These are phyloP conservation scores for Thripadectes ignobilis DNA, from an alignment of 2,797 vertebrate genomes.

Conservation along the genomic window DNA sequence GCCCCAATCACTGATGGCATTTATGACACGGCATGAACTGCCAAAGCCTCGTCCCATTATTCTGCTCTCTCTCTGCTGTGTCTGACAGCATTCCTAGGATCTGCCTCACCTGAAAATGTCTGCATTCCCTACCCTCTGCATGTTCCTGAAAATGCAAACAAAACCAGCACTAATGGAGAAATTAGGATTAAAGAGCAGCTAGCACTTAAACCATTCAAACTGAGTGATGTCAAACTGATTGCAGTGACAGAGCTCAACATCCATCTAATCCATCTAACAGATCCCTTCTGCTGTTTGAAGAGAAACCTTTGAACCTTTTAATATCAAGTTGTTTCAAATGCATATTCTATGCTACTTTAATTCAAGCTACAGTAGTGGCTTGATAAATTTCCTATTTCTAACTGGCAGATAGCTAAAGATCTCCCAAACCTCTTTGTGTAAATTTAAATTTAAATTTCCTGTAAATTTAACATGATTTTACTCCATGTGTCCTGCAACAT, in stretches of 20 bases:
- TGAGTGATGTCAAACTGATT: neutral
- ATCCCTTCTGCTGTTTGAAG: neutral
- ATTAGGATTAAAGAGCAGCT: neutral
- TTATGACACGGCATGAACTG: neutral
- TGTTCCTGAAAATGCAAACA: neutral
- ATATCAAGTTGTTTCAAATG: neutral
- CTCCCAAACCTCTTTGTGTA: neutral
- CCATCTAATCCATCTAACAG: neutral
- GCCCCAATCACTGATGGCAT: neutral
- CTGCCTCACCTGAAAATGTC: neutral
- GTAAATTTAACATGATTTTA: neutral
- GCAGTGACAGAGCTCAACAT: neutral
- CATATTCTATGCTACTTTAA: neutral
- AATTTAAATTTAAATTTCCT: too few relatives aligned
- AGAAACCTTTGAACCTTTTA: neutral
- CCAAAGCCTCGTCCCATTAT: neutral
- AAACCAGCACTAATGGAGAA: neutral
- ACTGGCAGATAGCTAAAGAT: neutral
- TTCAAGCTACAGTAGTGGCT: neutral
- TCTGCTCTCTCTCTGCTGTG: neutral
- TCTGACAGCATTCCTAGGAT: neutral
- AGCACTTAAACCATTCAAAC: neutral
- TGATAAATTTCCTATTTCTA: neutral
- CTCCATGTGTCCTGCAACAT: neutral
- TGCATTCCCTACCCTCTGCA: neutral